Evolutionary conservation across 1,140 invertebrate genomes (phyloP).

Genomic region (Heliothis subflexa): DNA sequence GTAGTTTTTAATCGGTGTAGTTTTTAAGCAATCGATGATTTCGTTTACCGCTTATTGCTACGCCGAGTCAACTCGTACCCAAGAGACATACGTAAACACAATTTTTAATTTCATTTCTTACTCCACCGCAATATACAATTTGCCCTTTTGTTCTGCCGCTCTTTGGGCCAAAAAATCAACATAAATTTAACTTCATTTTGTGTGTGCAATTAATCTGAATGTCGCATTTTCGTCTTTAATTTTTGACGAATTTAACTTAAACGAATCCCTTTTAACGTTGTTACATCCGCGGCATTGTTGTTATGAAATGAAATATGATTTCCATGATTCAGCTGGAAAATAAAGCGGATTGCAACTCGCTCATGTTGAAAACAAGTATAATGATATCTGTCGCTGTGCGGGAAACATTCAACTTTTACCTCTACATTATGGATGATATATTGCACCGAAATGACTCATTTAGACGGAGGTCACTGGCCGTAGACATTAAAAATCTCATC

Average conservation of each 20-base stretch:
- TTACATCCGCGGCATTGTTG: constrained; percentile 24
- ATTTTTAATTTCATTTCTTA: not conserved
- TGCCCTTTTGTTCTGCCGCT: not conserved
- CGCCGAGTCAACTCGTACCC: not conserved
- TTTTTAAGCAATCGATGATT: no score
- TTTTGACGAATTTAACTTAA: constrained; percentile 22
- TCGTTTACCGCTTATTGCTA: not conserved
- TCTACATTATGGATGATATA: not conserved
- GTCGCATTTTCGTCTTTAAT: constrained; percentile 25
- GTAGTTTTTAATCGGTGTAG: no score
- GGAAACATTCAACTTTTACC: not conserved
- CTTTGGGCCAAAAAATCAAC: constrained; percentile 7
- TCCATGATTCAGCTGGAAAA: constrained; percentile 39
- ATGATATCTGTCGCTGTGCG: not conserved
- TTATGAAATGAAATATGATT: constrained; percentile 44
- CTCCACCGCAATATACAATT: not conserved
- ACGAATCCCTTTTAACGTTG: constrained; percentile 25
- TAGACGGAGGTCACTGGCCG: not conserved
- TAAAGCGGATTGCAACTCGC: constrained; percentile 40
- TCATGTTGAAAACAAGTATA: constrained; percentile 43
- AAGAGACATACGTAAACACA: not conserved
- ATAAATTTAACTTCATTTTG: constrained; percentile 12
- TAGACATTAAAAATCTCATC: constrained; percentile 4
- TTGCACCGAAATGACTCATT: not conserved
- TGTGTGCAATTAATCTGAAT: constrained; percentile 1